Conservation (phyloP, 2,888 invertebrate species). For the Beris morrisii region DNA sequence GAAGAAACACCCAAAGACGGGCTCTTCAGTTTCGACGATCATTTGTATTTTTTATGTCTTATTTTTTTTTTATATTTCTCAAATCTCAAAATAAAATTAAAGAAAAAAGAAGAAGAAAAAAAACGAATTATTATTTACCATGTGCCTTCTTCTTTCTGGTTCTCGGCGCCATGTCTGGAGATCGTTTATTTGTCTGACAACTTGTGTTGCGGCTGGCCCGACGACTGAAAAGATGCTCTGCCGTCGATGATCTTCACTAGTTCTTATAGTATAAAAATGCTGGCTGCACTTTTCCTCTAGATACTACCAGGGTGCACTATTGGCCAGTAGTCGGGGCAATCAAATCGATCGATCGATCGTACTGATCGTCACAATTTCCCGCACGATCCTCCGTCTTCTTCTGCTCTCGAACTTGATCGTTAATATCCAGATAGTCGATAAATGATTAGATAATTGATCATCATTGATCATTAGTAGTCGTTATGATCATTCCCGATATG, state of each 20-base stretch:
- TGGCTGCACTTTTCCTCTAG: too few relatives aligned
- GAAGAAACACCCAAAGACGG: too few relatives aligned
- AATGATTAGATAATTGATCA: conserved; percentile 26
- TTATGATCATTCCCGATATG: conserved; percentile 19
- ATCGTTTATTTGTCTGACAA: conserved; percentile 37
- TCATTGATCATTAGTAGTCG: conserved; percentile 27
- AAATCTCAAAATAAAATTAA: conserved; percentile 23
- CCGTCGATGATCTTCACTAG: too few relatives aligned
- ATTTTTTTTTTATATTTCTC: background rate
- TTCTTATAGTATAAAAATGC: too few relatives aligned
- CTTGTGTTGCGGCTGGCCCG: too few relatives aligned
- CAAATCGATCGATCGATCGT: too few relatives aligned
- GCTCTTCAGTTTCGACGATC: background rate
- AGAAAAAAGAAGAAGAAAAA: conserved; percentile 20
- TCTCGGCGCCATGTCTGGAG: conserved; percentile 57
- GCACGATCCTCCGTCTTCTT: too few relatives aligned
- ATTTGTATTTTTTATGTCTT: too few relatives aligned
- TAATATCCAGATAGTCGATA: conserved; percentile 25
- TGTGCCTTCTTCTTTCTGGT: conserved; percentile 58
- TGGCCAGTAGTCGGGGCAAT: too few relatives aligned
- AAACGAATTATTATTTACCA: conserved; percentile 53
- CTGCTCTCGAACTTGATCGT: background rate
- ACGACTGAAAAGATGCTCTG: too few relatives aligned
- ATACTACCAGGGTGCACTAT: too few relatives aligned
- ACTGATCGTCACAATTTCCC: too few relatives aligned